Evolutionary conservation across 2,888 invertebrate species (phyloP).

Genomic region (Sesia apiformis): DNA sequence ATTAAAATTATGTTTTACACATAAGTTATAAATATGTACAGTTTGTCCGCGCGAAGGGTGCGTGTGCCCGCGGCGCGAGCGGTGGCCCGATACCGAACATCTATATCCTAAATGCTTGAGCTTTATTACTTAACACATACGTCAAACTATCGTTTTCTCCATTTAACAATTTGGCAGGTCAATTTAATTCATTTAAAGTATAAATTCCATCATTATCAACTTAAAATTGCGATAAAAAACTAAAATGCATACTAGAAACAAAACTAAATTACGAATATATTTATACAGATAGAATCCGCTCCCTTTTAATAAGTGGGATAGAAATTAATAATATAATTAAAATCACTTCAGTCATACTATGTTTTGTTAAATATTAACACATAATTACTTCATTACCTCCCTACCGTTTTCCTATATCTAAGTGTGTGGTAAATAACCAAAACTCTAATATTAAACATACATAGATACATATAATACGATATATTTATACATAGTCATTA

Average conservation of each 20-base stretch:
- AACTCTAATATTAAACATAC: constrained; percentile 74
- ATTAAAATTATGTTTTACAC: constrained; percentile 73
- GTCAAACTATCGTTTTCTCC: constrained; percentile 51
- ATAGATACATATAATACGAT: constrained; percentile 73
- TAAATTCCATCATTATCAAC: constrained; percentile 60
- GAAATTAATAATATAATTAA: constrained; percentile 45
- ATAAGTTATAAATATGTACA: constrained; percentile 65
- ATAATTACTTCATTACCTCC: constrained; percentile 69
- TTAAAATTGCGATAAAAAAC: constrained; percentile 69
- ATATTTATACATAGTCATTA: constrained; percentile 73
- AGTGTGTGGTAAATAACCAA: constrained; percentile 73
- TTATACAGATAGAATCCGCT: constrained; percentile 68
- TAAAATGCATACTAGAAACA: constrained; percentile 68
- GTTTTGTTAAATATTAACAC: constrained; percentile 70
- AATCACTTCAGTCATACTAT: constrained; percentile 71
- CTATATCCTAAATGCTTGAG: constrained; percentile 67
- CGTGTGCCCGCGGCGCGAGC: constrained; percentile 17
- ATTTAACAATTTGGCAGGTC: constrained; percentile 68
- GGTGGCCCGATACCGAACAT: constrained; percentile 22
- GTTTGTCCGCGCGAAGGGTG: constrained; percentile 51
- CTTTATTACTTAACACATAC: constrained; percentile 60
- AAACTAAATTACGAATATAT: constrained; percentile 70
- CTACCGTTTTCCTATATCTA: constrained; percentile 70
- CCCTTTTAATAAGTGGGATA: constrained; percentile 57
- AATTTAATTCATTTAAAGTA: constrained; percentile 64